Evolutionary conservation across 2,797 vertebrate species (phyloP), one percentile per base, ranked within the genome.

Genomic region (Sphenodon punctatus): DNA sequence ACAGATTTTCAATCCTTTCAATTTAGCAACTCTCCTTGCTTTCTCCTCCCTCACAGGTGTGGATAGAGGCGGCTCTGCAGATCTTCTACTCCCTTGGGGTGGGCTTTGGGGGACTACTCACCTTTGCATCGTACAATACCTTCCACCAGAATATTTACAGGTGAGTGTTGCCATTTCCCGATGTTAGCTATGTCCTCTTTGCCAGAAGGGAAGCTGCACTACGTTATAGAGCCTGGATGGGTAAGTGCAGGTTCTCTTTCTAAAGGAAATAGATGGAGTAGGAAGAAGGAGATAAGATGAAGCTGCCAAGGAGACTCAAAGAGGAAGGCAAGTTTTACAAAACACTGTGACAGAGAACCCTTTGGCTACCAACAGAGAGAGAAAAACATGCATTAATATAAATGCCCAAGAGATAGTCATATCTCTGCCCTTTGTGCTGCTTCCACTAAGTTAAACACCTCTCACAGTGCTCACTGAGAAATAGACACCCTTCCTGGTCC

Each of bases 111-210:
- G 96, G 96, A 38, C 96, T 97, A 59, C 96, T 97, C 78, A 97
- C 96, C 78, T 97, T 97, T 2, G 96, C 96, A 32, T 97, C 96
- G 0, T 97, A 97, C 89, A 97, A 97, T 89, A 97, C 96, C 4
- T 97, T 97, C 82, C 96, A 97, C 87, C 96, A 97, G 88, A 97
- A 97, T 78, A 96, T 96, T 88, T 97, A 96, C 87, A 96, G 96
- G 96, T 96, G 84, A 71, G 93, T 89, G 13, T 72, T 72, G 41
- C 48, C 51, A 71, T 39, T 46, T n/a, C n/a, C 11, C 49, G 43
- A 46, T 30, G 30, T 75, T 46, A 39, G 41, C 11, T n/a, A 43
- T 6, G 14, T 17, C 10, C 12, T 13, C 22, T 63, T 6, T n/a
- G 27, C 38, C 8, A 6, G 48, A 64, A 42, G 4, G 32, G 46